Base-by-base conservation (phyloP, 2,888 invertebrate genomes). In the Trimorus sp. region DNA sequence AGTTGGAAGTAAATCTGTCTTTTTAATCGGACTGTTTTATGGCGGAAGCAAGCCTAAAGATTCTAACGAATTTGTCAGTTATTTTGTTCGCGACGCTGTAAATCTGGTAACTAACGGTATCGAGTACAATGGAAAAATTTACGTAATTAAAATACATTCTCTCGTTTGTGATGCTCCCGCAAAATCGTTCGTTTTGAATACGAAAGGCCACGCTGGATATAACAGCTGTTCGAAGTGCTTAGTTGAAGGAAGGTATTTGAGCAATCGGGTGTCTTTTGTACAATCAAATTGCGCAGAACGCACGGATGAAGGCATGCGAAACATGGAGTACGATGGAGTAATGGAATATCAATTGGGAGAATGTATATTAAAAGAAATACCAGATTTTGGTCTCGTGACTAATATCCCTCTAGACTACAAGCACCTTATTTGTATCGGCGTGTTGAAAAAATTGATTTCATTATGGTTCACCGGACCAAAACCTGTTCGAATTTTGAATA, bases 351-450 rank as follows among this genome's bases (percentile, higher is more conserved):
- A 60, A 45, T 9, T 12, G 7, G 60, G 45, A 9, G 26, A 16
- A 60, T 37, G 49, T 15, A 63, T 63, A 9, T 38, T 63, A 37
- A 49, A 7, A 3, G 38, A 63, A 14, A 36, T 63, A 9, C 63
- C 63, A 36, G 12, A 37, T 37, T 63, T 63, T 14, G 63, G 63
- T 14, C 11, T 37, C 0, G 15, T 63, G 6, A 49, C 63, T 12
- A 63, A 63, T 8, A 15, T 51, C 8, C 63, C 63, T 0, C 14
- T 62, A 0, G 51, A 63, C 38, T 63, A 63, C 51, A 63, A 49
- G 63, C 63, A 63, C 9, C 37, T 63, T n/a, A 15, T 49, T 14
- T 63, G 63, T n/a, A 14, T 63, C 9, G 63, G 63, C 8, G n/a
- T 51, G n/a, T n/a, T 37, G 5, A 63, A 51, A 42, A 63, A 63